These are phyloP conservation scores for Drusus annulatus DNA, from an alignment of 1,140 invertebrate genomes.

Conservation along the genomic window DNA sequence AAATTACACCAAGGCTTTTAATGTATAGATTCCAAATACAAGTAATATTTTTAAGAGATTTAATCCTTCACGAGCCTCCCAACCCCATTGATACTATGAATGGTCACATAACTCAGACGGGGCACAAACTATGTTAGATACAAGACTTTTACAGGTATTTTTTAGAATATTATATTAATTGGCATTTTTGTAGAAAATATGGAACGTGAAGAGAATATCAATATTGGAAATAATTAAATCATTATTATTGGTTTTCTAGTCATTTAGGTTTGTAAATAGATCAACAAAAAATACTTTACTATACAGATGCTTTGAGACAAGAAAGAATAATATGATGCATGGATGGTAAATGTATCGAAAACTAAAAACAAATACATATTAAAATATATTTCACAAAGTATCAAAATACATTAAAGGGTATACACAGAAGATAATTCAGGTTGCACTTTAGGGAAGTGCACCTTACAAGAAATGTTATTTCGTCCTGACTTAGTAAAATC, in stretches of 20 bases:
- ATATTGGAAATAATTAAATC: conserved; percentile 44
- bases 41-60: conserved; percentile 45
- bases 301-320: conserved; percentile 17
- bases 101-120: conserved; percentile 51
- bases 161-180: conserved; percentile 59
- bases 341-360: conserved; percentile 41
- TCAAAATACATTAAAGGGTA: conserved; percentile 73
- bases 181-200: conserved; percentile 56
- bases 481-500: conserved; percentile 29
- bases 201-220: conserved; percentile 50
- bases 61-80: conserved; percentile 48
- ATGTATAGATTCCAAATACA: conserved; percentile 60
- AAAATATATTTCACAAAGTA: conserved; percentile 71
- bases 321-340: conserved; percentile 9
- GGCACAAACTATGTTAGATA: conserved; percentile 55
- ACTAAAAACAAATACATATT: conserved; percentile 49
- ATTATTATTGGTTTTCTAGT: conserved; percentile 35
- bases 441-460: conserved; percentile 25
- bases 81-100: conserved; percentile 33
- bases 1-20: conserved; percentile 73
- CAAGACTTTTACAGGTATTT: conserved; percentile 54
- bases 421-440: conserved; percentile 64
- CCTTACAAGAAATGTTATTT: conserved; percentile 34
- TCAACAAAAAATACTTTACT: conserved; percentile 37
- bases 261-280: conserved; percentile 36